Base-by-base conservation (phyloP, 2,888 invertebrate genomes). In the Eristalis arbustorum region DNA sequence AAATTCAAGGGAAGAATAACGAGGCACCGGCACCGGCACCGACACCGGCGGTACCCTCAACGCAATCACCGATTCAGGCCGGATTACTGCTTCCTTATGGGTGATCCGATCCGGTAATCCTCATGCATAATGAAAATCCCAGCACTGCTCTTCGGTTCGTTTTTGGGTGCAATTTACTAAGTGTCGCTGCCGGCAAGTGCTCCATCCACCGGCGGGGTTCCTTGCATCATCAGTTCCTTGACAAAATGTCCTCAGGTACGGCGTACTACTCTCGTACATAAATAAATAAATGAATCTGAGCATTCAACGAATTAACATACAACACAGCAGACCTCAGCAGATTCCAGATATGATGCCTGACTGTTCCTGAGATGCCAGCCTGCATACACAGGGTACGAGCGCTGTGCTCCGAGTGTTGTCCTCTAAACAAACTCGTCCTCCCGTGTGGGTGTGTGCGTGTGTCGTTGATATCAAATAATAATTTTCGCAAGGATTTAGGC, bases 281-380 rank as follows among this genome's bases (percentile, higher is more conserved):
- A 87, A 87, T 87, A 87, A 87, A 83, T 87, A 87, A 79, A 83
- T 83, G 83, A 87, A 87, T 87, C 78, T 75, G 78, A 79, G 75
- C 78, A 85, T 82, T 74, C 82, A 79, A 83, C 71, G 78, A 87
- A 87, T 87, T 79, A 81, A 87, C 82, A 87, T 87, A 84, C 40
- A 62, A 72, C 37, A 66, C 42, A 68, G 68, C 63, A 78, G 67
- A 66, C 49, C 64, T 81, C 74, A 59, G 59, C 69, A 81, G 75
- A 73, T 77, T 80, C 71, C 40, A 80, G 80, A 66, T 69, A 68
- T 71, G 84, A 79, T 49, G 67, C 31, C 56, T 79, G 23, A 61
- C 18, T 59, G 37, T 11, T 62, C 25, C 23, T 34, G 68, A 11
- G 42, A 31, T 61, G 66, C 31, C 59, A 77, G 63, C 49, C 31